Evolutionary conservation across 2,113 vertebrate species (phyloP).

Genomic region (Oryctolagus cuniculus): DNA sequence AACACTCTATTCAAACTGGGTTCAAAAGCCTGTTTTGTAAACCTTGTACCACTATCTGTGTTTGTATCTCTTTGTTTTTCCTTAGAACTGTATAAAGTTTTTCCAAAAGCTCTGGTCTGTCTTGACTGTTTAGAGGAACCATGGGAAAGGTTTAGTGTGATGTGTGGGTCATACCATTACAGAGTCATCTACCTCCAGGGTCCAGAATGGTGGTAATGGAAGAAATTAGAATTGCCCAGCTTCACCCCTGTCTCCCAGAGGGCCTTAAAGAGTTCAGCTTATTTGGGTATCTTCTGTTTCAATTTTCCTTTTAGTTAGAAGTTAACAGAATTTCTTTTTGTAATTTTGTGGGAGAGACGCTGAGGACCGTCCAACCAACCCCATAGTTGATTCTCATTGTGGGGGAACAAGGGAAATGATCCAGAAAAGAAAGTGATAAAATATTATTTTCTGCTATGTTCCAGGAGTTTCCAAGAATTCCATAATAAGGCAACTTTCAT

Average conservation of each 20-base stretch:
- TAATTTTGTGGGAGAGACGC: neutral
- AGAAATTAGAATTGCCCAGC: conserved; percentile 48
- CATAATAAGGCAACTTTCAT: conserved; percentile 28
- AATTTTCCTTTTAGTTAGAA: conserved; percentile 58
- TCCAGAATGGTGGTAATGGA: conserved; percentile 30
- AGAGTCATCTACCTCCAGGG: conserved; percentile 13
- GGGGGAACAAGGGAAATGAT: conserved; percentile 14
- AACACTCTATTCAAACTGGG: neutral
- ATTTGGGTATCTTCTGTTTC: conserved; percentile 28
- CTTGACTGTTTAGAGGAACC: conserved; percentile 41
- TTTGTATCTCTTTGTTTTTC: conserved; percentile 66
- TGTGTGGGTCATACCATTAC: conserved; percentile 7
- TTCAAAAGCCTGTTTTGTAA: conserved; percentile 17
- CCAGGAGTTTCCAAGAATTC: conserved; percentile 48
- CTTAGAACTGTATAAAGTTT: conserved; percentile 52
- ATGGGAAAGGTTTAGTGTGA: conserved; percentile 44
- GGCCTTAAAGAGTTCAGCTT: conserved; percentile 4
- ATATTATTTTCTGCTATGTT: neutral
- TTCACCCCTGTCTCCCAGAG: neutral
- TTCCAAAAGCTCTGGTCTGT: conserved; percentile 30
- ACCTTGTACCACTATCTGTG: neutral
- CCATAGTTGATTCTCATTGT: conserved; percentile 9
- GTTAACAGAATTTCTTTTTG: conserved; percentile 52
- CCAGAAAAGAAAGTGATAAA: conserved; percentile 45
- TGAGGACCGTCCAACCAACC: neutral